Percentiles rank a stretch among this genome's conserved stretches.
phyloP scores from a whole-genome alignment of 2,888 invertebrate genomes.

The Ochropleura leucogaster region DNA sequence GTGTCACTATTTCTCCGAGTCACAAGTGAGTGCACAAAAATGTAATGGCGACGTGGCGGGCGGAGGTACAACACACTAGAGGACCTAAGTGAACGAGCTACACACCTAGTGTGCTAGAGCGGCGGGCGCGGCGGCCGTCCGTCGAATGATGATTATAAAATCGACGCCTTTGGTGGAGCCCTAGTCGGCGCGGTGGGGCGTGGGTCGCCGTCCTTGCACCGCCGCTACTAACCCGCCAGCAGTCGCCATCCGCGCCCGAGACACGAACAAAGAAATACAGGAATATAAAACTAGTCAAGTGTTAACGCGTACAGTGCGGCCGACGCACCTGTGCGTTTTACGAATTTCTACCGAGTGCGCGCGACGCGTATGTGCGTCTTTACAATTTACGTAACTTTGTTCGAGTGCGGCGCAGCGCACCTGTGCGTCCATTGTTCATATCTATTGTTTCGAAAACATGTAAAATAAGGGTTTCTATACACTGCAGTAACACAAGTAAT shows the following conservation, averaged over 20 bases:
- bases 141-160: slow-evolving; percentile 71
- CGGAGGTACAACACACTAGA: slow-evolving; percentile 33
- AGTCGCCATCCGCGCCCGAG: slow-evolving; percentile 78
- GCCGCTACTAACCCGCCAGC: slow-evolving; percentile 69
- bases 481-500: no score
- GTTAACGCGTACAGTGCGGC: no score
- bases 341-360: no score
- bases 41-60: slow-evolving; percentile 51
- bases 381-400: no score
- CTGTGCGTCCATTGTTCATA: no score
- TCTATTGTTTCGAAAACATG: no score
- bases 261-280: slow-evolving; percentile 70
- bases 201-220: slow-evolving; percentile 73
- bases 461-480: no score
- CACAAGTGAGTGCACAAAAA: slow-evolving; percentile 41
- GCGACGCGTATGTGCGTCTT: no score
- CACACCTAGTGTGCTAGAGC: slow-evolving; percentile 52
- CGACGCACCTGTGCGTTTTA: no score
- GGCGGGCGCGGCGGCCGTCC: slow-evolving; percentile 68
- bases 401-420: no score
- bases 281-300: slow-evolving; percentile 61
- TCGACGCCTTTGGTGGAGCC: slow-evolving; percentile 66
- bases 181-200: slow-evolving; percentile 76
- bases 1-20: slow-evolving; percentile 42
- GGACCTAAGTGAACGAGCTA: slow-evolving; percentile 37